These are phyloP conservation scores for Noctilio leporinus DNA, from an alignment of 2,113 vertebrate genomes.

Conservation along the genomic window DNA sequence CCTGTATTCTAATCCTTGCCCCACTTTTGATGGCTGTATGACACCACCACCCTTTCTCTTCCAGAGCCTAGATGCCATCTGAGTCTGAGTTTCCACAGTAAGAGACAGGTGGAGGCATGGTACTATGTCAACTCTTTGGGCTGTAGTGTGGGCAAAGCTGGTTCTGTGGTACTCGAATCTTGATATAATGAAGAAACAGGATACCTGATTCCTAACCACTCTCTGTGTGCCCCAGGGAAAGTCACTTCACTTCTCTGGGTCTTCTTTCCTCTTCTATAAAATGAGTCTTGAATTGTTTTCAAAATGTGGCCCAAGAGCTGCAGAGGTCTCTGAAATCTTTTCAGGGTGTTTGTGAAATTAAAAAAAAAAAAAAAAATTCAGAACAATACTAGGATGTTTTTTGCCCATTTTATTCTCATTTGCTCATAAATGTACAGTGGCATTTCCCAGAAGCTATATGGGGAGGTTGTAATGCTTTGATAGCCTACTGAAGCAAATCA, in stretches of 20 bases:
- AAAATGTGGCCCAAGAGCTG: neutral
- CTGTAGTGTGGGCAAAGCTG: neutral
- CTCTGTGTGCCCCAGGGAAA: neutral
- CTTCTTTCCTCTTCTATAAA: neutral
- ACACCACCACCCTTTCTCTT: neutral
- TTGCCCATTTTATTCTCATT: neutral
- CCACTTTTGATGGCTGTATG: neutral
- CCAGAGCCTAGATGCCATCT: neutral
- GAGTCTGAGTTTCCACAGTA: neutral
- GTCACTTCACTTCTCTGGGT: neutral
- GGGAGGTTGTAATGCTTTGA: neutral
- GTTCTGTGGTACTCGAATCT: neutral
- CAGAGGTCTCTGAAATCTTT: neutral
- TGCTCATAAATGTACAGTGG: neutral
- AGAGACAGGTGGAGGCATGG: neutral
- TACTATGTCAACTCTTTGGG: neutral
- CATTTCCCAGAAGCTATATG: neutral
- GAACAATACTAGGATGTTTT: neutral
- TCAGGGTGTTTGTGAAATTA: neutral
- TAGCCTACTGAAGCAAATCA: neutral
- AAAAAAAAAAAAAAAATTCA: neutral
- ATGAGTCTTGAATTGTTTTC: neutral
- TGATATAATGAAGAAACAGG: neutral
- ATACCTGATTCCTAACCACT: neutral
- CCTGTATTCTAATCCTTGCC: neutral